Evolutionary conservation across 2,797 vertebrate genomes (phyloP).

Genomic region (Clarias fuscus): DNA sequence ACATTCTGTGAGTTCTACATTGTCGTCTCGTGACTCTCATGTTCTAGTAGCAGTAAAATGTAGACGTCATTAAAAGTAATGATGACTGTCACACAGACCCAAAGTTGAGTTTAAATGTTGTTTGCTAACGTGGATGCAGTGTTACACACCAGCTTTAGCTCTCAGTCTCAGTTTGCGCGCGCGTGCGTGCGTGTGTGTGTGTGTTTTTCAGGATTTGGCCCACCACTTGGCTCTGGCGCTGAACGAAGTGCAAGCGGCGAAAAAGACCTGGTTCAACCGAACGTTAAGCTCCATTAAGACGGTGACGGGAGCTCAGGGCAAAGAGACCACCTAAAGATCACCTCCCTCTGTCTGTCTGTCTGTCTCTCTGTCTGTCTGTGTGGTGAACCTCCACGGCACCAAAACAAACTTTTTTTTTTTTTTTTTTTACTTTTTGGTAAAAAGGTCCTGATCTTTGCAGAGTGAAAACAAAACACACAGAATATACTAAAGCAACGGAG

Average conservation of each 20-base stretch:
- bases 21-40: too few species aligned
- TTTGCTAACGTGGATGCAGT: background rate
- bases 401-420: slow-evolving; percentile 59
- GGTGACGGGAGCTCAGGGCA: slow-evolving; percentile 94
- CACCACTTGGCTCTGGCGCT: slow-evolving; percentile 94
- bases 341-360: background rate
- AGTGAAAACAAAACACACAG: slow-evolving; percentile 61
- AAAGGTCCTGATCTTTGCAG: slow-evolving; percentile 50
- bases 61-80: too few species aligned
- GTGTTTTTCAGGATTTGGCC: slow-evolving; percentile 86
- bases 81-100: too few species aligned
- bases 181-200: background rate
- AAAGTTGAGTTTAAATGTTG: background rate
- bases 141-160: background rate
- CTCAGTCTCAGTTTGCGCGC: background rate
- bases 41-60: too few species aligned
- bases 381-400: slow-evolving; percentile 70
- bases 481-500: slow-evolving; percentile 54
- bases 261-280: slow-evolving; percentile 99
- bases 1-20: too few species aligned
- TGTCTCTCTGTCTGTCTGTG: background rate
- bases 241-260: slow-evolving; percentile 95
- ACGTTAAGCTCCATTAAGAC: slow-evolving; percentile 99
- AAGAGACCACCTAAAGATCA: slow-evolving; percentile 88
- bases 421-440: slow-evolving; percentile 48